Conservation (phyloP, 2,888 invertebrate species). For the Busseola fusca region DNA sequence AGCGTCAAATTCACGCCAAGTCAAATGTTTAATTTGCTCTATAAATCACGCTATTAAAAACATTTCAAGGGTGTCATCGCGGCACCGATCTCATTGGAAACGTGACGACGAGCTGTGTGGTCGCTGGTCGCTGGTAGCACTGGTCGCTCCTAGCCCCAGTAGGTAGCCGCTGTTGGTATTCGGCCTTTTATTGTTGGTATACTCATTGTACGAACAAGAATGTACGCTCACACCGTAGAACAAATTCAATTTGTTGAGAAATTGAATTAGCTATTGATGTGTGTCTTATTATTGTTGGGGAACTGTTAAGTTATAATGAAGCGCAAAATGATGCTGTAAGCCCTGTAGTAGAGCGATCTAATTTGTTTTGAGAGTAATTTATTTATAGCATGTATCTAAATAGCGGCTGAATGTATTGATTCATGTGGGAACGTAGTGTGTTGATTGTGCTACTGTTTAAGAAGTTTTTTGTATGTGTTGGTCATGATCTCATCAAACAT, state of each 20-base stretch:
- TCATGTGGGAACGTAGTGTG: constrained; percentile 50
- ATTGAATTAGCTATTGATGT: constrained; percentile 65
- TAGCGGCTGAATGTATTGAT: constrained; percentile 36
- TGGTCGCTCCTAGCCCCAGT: constrained; percentile 34
- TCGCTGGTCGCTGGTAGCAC: constrained; percentile 38
- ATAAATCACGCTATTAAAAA: constrained; percentile 89
- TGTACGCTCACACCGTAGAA: constrained; percentile 67
- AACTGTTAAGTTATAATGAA: constrained; percentile 62
- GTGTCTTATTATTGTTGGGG: constrained; percentile 62
- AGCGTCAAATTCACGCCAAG: constrained; percentile 88
- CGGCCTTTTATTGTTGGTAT: constrained; percentile 74
- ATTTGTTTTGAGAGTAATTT: constrained; percentile 47
- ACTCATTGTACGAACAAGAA: constrained; percentile 74
- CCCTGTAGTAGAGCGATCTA: constrained; percentile 27
- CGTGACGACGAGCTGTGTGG: constrained; percentile 87
- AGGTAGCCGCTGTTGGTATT: constrained; percentile 72
- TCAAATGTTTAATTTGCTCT: constrained; percentile 90
- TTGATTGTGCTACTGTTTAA: constrained; percentile 47
- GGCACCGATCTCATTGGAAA: constrained; percentile 85
- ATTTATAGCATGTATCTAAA: constrained; percentile 44
- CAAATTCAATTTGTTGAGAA: constrained; percentile 81
- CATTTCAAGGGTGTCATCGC: constrained; percentile 89
- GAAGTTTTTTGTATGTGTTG: constrained; percentile 39
- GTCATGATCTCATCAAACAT: constrained; percentile 49
- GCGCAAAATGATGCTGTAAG: constrained; percentile 54